Evolutionary conservation across 1,140 invertebrate genomes (phyloP).

Genomic region (Scaptomyza pallida): DNA sequence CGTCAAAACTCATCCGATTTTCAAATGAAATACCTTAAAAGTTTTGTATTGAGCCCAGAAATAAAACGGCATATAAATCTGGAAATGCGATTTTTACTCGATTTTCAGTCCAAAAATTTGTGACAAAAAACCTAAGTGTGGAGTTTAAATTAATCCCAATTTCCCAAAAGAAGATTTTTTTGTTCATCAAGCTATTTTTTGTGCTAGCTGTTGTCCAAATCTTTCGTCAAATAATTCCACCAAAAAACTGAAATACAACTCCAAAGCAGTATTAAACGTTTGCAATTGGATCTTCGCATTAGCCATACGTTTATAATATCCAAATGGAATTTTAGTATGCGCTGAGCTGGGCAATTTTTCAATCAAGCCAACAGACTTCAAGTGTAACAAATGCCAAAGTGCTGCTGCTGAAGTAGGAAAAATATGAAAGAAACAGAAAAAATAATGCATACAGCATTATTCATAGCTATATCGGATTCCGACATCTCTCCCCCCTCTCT

Average conservation of each 20-base stretch:
- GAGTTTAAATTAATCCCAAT: too few relatives aligned
- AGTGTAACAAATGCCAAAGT: constrained; percentile 4
- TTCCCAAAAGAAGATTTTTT: too few relatives aligned
- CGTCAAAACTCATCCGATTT: too few relatives aligned
- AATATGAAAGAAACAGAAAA: not conserved
- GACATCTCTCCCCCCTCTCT: constrained; percentile 19
- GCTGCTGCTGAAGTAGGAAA: not conserved
- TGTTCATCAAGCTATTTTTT: too few relatives aligned
- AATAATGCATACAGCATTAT: constrained; percentile 7
- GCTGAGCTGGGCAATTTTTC: constrained; percentile 17
- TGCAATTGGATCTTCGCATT: not conserved
- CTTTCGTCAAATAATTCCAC: not conserved
- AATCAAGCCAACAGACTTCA: constrained; percentile 15
- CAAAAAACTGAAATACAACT: not conserved
- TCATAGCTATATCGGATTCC: constrained; percentile 37
- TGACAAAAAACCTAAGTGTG: too few relatives aligned
- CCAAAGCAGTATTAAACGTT: not conserved
- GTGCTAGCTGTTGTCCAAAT: not conserved
- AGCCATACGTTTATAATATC: not conserved
- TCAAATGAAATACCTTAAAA: too few relatives aligned
- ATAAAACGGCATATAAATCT: too few relatives aligned
- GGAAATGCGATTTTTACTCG: too few relatives aligned
- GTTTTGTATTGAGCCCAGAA: too few relatives aligned
- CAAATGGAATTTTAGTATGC: constrained; percentile 9
- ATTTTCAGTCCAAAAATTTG: too few relatives aligned